phyloP scores from a whole-genome alignment of 2,888 invertebrate genomes.

The Folsomia manolachei region DNA sequence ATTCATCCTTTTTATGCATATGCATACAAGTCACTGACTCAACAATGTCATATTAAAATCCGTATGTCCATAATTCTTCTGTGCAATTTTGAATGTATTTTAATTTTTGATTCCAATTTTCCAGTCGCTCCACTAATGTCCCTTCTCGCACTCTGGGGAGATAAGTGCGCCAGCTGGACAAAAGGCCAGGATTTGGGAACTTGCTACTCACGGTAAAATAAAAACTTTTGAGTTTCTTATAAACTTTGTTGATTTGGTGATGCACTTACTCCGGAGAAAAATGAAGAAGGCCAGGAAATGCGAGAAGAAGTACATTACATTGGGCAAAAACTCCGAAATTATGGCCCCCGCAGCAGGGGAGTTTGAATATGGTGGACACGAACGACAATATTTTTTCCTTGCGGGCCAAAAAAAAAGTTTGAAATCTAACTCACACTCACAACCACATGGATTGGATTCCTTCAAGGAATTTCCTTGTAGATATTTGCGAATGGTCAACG shows the following conservation, averaged over 20 bases:
- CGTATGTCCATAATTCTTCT: neutral
- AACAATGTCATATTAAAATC: too few relatives aligned
- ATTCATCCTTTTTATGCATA: neutral
- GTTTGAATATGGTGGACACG: neutral
- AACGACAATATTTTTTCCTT: neutral
- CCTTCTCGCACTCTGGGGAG: constrained; percentile 44
- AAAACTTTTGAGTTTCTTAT: neutral
- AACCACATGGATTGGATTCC: too few relatives aligned
- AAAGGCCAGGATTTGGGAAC: constrained; percentile 46
- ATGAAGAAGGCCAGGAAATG: neutral
- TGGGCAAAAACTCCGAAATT: neutral
- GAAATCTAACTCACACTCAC: neutral
- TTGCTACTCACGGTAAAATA: constrained; percentile 39
- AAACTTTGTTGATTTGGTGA: neutral
- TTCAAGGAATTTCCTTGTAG: too few relatives aligned
- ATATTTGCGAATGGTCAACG: too few relatives aligned
- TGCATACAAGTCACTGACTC: neutral
- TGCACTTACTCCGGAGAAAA: neutral
- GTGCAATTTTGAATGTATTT: neutral
- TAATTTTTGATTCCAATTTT: too few relatives aligned
- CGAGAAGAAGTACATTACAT: neutral
- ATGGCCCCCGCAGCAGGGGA: neutral
- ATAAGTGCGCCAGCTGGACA: constrained; percentile 45
- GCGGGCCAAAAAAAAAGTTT: neutral
- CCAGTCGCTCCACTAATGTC: constrained; percentile 46